These are phyloP conservation scores for Apis cerana DNA, from an alignment of 1,140 invertebrate genomes.

Conservation along the genomic window DNA sequence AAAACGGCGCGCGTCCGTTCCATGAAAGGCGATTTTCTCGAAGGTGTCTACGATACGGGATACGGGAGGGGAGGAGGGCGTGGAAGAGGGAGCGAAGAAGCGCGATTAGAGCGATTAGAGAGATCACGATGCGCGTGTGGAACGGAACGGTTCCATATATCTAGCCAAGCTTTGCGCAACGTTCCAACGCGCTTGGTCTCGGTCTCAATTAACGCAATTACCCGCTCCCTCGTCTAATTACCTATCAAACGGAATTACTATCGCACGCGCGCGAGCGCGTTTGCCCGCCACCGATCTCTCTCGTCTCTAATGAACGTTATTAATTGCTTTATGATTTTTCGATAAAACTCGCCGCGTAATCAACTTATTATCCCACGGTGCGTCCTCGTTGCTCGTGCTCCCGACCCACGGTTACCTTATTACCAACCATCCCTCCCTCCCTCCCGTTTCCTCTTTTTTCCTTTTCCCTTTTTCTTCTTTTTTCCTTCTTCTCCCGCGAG, in stretches of 20 bases:
- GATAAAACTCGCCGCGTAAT: constrained; percentile 75
- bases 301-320: constrained; percentile 78
- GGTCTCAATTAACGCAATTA: constrained; percentile 77
- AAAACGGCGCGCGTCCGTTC: neutral
- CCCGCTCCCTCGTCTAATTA: constrained; percentile 76
- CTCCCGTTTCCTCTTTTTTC: neutral
- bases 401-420: neutral
- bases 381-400: constrained; percentile 39
- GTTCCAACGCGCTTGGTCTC: constrained; percentile 56
- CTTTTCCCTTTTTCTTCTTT: neutral
- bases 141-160: constrained; percentile 69
- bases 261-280: constrained; percentile 48
- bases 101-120: constrained; percentile 63
- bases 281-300: constrained; percentile 26
- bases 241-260: constrained; percentile 77
- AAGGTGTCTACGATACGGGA: neutral
- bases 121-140: constrained; percentile 56
- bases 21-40: constrained; percentile 28
- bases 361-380: constrained; percentile 75
- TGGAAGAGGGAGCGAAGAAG: constrained; percentile 18
- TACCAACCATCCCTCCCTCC: neutral
- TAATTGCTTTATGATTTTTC: constrained; percentile 81
- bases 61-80: too few relatives aligned
- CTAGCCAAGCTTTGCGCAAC: constrained; percentile 70
- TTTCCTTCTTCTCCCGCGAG: too few relatives aligned